Evolutionary conservation across 1,140 invertebrate species (phyloP).

Genomic region (Calliphora vicina): DNA sequence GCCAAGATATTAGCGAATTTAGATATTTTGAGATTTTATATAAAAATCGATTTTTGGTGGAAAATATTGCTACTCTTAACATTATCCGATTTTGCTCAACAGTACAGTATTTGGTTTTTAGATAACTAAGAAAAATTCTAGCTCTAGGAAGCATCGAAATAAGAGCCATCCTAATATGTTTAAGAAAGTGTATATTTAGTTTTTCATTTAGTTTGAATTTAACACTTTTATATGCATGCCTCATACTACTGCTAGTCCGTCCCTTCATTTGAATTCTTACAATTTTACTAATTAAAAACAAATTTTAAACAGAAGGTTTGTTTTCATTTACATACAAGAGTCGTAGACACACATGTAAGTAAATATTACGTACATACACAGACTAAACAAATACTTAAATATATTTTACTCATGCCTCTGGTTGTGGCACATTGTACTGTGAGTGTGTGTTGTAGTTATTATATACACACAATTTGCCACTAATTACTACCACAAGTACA

Average conservation of each 20-base stretch:
- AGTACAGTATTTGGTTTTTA: no score
- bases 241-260: not conserved
- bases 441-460: not conserved
- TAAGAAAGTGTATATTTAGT: no score
- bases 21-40: no score
- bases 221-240: not conserved
- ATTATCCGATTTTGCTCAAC: no score
- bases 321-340: not conserved
- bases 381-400: not conserved
- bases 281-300: not conserved
- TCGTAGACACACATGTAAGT: not conserved
- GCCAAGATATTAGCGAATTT: no score
- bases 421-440: not conserved
- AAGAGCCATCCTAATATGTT: no score
- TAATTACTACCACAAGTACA: not conserved
- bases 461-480: not conserved
- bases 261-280: not conserved
- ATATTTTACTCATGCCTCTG: not conserved
- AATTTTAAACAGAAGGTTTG: not conserved
- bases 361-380: not conserved
- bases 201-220: not conserved
- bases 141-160: no score
- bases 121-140: no score
- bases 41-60: no score
- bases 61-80: no score